Percentiles rank a stretch among this genome's conserved stretches.
Conservation (phyloP, 23 tunicate genomes). For the Trididemnum clinides region DNA sequence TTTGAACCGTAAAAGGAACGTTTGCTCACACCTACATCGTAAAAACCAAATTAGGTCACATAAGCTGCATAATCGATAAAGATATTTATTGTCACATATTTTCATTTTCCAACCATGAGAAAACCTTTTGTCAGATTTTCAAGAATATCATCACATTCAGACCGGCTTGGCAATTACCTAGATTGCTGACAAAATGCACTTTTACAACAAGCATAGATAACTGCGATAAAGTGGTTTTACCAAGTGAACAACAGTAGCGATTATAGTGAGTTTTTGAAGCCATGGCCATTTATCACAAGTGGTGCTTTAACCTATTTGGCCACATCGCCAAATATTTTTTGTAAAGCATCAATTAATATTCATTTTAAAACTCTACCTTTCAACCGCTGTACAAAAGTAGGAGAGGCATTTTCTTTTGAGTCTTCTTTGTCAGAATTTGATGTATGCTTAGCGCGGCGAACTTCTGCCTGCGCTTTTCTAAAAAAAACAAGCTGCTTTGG, state of each 20-base stretch:
- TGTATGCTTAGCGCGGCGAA: neutral
- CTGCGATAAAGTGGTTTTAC: neutral
- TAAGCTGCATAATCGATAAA: too few species aligned
- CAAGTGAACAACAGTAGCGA: neutral
- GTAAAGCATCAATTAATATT: neutral
- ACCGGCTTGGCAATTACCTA: neutral
- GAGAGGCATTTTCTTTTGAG: constrained; percentile 4
- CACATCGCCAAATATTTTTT: neutral
- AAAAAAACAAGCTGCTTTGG: too few species aligned
- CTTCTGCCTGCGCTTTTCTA: constrained; percentile 23
- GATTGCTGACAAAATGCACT: neutral
- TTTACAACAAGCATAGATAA: neutral
- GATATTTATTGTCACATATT: too few species aligned
- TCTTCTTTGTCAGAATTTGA: neutral
- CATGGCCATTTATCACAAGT: neutral
- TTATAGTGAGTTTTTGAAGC: neutral
- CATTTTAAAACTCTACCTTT: neutral
- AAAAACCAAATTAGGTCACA: too few species aligned
- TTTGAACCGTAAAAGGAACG: neutral
- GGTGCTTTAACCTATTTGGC: neutral
- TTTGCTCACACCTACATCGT: neutral
- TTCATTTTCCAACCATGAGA: too few species aligned
- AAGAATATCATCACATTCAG: too few species aligned
- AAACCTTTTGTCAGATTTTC: too few species aligned
- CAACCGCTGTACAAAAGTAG: neutral